A percentile compares a stretch with the other conserved stretches of the same genome.
Evolutionary conservation across 2,113 vertebrate species (phyloP).

Genomic region (Syngnathus typhle): DNA sequence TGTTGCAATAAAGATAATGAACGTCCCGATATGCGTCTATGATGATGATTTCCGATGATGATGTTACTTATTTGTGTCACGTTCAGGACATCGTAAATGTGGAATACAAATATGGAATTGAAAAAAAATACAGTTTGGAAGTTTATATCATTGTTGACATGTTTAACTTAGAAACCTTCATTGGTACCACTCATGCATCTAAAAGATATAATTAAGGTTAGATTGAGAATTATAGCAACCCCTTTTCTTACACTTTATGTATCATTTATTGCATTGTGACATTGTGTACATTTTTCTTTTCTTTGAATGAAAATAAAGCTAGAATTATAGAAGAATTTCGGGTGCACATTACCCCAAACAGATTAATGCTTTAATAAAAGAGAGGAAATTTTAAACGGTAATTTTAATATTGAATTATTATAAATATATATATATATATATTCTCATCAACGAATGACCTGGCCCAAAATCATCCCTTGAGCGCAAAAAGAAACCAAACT

Average conservation of each 20-base stretch:
- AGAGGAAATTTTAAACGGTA: not conserved
- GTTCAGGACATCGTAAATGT: not conserved
- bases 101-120: not conserved
- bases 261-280: not conserved
- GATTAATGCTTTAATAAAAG: not conserved
- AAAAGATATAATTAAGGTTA: not conserved
- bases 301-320: not conserved
- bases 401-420: not conserved
- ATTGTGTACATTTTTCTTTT: not conserved
- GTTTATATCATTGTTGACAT: not conserved
- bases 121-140: too few relatives aligned
- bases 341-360: not conserved
- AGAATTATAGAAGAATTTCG: not conserved
- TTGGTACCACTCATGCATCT: not conserved
- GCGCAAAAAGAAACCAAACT: not conserved
- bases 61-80: not conserved
- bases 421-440: not conserved
- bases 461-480: not conserved
- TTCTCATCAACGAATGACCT: not conserved
- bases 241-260: not conserved
- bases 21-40: constrained; percentile 35
- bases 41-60: not conserved
- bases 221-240: not conserved
- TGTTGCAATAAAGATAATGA: constrained; percentile 75
- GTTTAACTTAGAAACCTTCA: not conserved